Evolutionary conservation across 1,140 invertebrate genomes (phyloP).

Genomic region (Triops longicaudatus): DNA sequence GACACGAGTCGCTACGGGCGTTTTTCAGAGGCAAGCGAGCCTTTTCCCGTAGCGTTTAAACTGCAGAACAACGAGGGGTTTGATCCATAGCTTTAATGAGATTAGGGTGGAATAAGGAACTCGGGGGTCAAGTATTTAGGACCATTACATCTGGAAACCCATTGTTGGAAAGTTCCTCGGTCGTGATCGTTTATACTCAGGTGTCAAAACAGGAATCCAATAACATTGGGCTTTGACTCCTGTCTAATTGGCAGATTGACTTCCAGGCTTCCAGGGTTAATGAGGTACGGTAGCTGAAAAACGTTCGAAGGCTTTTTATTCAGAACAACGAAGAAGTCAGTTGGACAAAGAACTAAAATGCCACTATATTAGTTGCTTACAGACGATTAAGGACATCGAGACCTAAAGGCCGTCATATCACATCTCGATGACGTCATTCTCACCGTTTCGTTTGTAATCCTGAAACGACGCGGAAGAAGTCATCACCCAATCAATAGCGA

Average conservation of each 20-base stretch:
- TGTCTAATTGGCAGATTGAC: conserved; percentile 4
- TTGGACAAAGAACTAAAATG: too few species aligned
- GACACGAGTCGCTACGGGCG: background rate
- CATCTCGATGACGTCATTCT: too few species aligned
- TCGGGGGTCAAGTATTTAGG: background rate
- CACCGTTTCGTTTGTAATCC: too few species aligned
- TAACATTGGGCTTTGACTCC: background rate
- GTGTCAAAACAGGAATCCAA: background rate
- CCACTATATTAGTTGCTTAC: too few species aligned
- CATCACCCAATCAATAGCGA: too few species aligned
- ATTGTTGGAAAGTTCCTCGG: background rate
- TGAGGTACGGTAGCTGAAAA: background rate
- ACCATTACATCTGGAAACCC: background rate
- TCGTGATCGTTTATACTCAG: background rate
- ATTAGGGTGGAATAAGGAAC: background rate
- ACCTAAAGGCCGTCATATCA: too few species aligned
- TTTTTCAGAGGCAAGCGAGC: background rate
- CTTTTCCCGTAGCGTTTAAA: background rate
- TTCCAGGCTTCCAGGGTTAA: conserved; percentile 1
- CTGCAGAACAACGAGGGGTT: background rate
- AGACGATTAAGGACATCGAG: too few species aligned
- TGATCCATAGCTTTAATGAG: conserved; percentile 5
- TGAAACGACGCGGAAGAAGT: too few species aligned
- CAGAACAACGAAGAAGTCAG: too few species aligned
- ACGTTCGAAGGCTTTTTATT: too few species aligned